A percentile compares a stretch with the other conserved stretches of the same genome.
Evolutionary conservation across 2,888 invertebrate genomes (phyloP).

Genomic region (Tipula unca): DNA sequence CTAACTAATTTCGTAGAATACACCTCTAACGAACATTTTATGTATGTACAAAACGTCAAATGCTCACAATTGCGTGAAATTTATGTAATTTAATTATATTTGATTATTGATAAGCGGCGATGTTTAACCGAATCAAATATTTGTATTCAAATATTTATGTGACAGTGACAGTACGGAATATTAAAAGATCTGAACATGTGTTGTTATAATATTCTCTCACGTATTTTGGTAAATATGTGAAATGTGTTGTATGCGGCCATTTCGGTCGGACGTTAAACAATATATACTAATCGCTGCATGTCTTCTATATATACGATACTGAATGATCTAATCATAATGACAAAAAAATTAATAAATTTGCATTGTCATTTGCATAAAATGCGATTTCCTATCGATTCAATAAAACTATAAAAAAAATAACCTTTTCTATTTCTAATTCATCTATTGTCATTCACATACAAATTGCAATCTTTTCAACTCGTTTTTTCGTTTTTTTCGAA

Average conservation of each 20-base stretch:
- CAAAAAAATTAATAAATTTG: background rate
- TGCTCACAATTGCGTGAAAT: background rate
- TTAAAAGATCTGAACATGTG: background rate
- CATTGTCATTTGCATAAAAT: background rate
- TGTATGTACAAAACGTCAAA: background rate
- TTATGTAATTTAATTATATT: conserved; percentile 14
- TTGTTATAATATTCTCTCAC: background rate
- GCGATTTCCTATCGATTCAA: background rate
- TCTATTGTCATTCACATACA: background rate
- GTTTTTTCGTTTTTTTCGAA: background rate
- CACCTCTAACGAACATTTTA: background rate
- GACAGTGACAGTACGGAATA: background rate
- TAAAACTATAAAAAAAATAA: background rate
- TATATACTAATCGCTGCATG: background rate
- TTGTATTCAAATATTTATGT: background rate
- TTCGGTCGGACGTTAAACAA: background rate
- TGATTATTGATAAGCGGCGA: background rate
- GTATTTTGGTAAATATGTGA: background rate
- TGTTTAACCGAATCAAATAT: background rate
- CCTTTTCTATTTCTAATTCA: background rate
- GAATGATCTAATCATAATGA: background rate
- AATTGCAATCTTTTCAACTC: background rate
- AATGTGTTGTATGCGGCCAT: too few relatives aligned
- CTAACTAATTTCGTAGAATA: background rate
- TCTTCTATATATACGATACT: background rate